Base-by-base conservation (phyloP, 1,140 invertebrate genomes). In the Hyles vespertilio region DNA sequence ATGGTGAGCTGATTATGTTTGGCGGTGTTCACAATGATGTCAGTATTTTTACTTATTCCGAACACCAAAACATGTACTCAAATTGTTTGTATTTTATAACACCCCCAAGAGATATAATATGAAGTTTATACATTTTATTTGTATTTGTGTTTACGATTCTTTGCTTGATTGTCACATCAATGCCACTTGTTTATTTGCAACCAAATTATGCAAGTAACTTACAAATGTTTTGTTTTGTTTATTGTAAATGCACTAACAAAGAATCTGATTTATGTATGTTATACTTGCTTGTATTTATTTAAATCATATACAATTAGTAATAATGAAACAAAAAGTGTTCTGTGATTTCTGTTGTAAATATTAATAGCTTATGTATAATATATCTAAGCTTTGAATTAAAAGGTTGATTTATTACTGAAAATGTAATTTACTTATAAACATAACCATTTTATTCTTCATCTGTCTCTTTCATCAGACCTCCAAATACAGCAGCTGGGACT, bases 1-100 rank as follows among this genome's bases (percentile, higher is more conserved):
- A 96, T 74, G 96, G 95, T 12, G 97, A 99, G 90, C 82, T 99
- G 10, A 95, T 99, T 51, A 94, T 99, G 89, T 99, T 99, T 91
- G 98, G 97, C 10, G 97, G 97, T 55, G 95, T 98, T 58, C 92
- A 95, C 67, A 96, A 96, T 81, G 94, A 96, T 77, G 85, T 87
- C 56, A 86, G 84, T 69, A 72, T 87, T 76, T 80, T 67, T 80
- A 90, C 84, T 79, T 89, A 82, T 61, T 89, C 75, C 64, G 90
- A 89, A 64, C 90, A 92, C 81, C 82, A 86, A 68, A 83, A 75
- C 65, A 84, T 94, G 82, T 95, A 95, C 67, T 95, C 94, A 47
- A 96, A 96, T 87, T 93, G 94, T 65, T 89, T 96, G 67, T 92
- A 95, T 91, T 95, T 96, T 83, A 93, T 96, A 60, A 93, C 92